These are phyloP conservation scores for Drosophila albomicans DNA, from an alignment of 1,140 invertebrate species.

Conservation along the genomic window DNA sequence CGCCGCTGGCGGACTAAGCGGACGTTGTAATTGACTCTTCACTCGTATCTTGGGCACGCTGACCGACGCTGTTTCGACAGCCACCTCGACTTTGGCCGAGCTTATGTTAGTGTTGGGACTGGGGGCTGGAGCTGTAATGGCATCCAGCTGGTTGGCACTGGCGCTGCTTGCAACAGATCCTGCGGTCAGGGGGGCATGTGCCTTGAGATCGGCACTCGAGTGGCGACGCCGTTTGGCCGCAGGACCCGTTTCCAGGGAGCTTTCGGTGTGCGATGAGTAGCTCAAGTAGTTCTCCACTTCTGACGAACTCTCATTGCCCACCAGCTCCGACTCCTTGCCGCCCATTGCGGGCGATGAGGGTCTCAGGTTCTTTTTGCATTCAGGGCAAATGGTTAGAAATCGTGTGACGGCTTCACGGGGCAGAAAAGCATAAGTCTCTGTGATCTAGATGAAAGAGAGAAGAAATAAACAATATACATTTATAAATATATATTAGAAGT, in stretches of 20 bases:
- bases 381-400: conserved; percentile 96
- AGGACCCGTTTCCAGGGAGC: conserved; percentile 76
- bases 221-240: conserved; percentile 72
- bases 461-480: neutral
- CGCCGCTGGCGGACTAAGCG: conserved; percentile 61
- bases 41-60: conserved; percentile 77
- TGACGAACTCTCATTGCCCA: conserved; percentile 80
- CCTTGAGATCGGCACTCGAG: conserved; percentile 72
- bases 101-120: conserved; percentile 8
- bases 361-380: conserved; percentile 95
- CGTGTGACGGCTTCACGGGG: conserved; percentile 97
- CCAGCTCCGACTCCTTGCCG: conserved; percentile 60
- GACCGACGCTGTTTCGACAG: conserved; percentile 38
- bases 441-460: conserved; percentile 89
- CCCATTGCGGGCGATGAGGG: conserved; percentile 87
- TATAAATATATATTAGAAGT: no score
- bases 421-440: conserved; percentile 97
- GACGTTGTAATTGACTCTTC: conserved; percentile 74
- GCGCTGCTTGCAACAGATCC: conserved; percentile 36
- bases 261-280: conserved; percentile 82
- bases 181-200: conserved; percentile 14
- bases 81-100: conserved; percentile 17
- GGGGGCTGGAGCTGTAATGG: conserved; percentile 13
- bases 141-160: conserved; percentile 55
- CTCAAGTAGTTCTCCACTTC: conserved; percentile 78